Conservation (phyloP, 2,113 vertebrate species). For the Pachypanchax playfairii region DNA sequence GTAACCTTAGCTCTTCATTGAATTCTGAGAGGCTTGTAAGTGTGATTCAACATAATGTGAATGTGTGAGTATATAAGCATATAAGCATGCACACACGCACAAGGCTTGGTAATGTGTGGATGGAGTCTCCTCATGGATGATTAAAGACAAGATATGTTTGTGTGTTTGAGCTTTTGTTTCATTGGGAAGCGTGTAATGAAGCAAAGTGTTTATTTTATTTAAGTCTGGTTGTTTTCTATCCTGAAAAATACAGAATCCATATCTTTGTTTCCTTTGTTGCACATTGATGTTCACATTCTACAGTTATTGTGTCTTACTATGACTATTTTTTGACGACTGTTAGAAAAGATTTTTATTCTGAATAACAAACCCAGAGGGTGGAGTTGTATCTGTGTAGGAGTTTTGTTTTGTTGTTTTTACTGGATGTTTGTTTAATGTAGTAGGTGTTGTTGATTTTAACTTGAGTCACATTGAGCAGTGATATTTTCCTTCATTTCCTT, state of each 20-base stretch:
- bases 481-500: neutral
- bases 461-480: neutral
- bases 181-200: constrained; percentile 43
- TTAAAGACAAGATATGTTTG: neutral
- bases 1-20: constrained; percentile 33
- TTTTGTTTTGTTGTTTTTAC: neutral
- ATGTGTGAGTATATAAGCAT: neutral
- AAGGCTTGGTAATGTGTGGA: neutral
- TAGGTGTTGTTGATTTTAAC: neutral
- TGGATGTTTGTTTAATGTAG: constrained; percentile 1
- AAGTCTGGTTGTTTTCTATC: constrained; percentile 31
- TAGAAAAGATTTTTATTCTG: constrained; percentile 20
- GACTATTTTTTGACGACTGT: too few relatives aligned
- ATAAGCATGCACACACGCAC: too few relatives aligned
- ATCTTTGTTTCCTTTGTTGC: constrained; percentile 17
- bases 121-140: neutral
- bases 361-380: constrained; percentile 25
- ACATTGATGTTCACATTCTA: constrained; percentile 34
- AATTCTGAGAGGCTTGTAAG: constrained; percentile 13
- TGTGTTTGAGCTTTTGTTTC: constrained; percentile 15
- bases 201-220: constrained; percentile 26
- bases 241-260: constrained; percentile 4
- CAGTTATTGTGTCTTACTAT: too few relatives aligned
- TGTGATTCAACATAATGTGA: constrained; percentile 23
- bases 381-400: neutral